These are phyloP conservation scores for Protosalanx chinensis DNA, from an alignment of 2,797 vertebrate genomes.

Conservation along the genomic window DNA sequence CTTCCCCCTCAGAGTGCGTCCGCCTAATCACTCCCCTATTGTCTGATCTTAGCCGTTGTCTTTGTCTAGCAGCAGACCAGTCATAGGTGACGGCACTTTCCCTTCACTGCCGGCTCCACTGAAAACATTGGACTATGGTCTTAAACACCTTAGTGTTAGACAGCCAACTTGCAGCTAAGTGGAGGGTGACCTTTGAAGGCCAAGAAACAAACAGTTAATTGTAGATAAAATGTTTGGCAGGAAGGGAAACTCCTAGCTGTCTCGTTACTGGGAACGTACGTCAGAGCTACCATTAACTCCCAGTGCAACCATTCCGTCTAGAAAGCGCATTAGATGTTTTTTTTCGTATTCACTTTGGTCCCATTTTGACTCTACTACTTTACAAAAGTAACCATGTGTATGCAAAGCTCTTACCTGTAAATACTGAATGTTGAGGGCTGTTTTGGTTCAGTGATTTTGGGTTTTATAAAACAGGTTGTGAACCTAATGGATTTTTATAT, in stretches of 20 bases:
- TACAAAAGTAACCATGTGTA: background rate
- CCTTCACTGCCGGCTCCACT: conserved; percentile 15
- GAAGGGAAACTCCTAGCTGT: background rate
- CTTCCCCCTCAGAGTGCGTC: conserved; percentile 57
- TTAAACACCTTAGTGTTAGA: background rate
- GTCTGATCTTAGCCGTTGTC: conserved; percentile 60
- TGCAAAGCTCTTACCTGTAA: background rate
- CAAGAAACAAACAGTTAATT: background rate
- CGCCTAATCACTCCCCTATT: conserved; percentile 66
- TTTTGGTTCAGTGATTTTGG: no score
- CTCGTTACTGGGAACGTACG: no score
- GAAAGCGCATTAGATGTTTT: no score
- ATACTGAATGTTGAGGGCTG: no score
- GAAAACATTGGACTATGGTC: background rate
- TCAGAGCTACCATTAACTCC: no score
- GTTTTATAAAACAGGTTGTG: no score
- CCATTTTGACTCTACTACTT: background rate
- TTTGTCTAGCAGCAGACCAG: conserved; percentile 51
- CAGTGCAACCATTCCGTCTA: no score
- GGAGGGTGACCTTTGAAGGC: background rate
- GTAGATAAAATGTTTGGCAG: background rate
- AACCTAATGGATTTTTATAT: no score
- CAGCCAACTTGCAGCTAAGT: background rate
- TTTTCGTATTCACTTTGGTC: no score
- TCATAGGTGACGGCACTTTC: conserved; percentile 33